A percentile compares a stretch with the other conserved stretches of the same genome.
Evolutionary conservation across 2,113 vertebrate species (phyloP).

Genomic region (human): GRCh38 chr4:165258501-165259000

Average conservation of each 20-base stretch:
- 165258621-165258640: conserved; percentile 24
- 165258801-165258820: background rate
- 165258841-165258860: background rate
- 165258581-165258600: conserved; percentile 27
- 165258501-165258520: background rate
- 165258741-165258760: background rate
- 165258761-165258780: background rate
- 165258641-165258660: background rate
- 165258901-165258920: background rate
- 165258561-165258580: background rate
- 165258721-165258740: background rate
- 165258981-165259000: background rate
- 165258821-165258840: background rate
- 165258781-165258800: conserved; percentile 8
- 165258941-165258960: background rate
- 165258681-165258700: background rate
- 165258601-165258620: conserved; percentile 1
- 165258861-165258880: background rate
- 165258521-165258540: background rate
- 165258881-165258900: background rate
- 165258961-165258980: conserved; percentile 2
- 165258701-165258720: background rate
- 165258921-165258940: background rate
- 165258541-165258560: background rate
- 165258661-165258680: conserved; percentile 24